Evolutionary conservation across 2,888 invertebrate species (phyloP).

Genomic region (Brachycybe producta): DNA sequence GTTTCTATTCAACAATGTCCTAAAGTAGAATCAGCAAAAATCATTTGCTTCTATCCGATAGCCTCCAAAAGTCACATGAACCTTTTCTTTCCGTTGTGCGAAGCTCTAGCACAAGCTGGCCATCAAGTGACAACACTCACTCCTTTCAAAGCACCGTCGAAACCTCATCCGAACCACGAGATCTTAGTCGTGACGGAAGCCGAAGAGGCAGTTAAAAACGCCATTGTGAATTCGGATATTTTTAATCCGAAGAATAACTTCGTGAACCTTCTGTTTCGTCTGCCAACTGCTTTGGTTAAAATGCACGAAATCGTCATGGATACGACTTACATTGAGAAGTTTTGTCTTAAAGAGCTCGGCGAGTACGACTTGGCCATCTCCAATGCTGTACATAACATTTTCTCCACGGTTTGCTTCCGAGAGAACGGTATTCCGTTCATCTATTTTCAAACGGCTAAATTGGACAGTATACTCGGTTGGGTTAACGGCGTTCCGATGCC

Average conservation of each 20-base stretch:
- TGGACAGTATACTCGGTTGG: neutral
- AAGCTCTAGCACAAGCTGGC: neutral
- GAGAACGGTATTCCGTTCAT: neutral
- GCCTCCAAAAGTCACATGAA: slow-evolving; percentile 1
- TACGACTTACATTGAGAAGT: neutral
- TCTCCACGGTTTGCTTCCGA: too few species aligned
- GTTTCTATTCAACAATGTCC: too few species aligned
- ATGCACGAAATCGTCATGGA: neutral
- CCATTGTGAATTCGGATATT: too few species aligned
- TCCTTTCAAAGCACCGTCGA: neutral
- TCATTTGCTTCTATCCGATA: slow-evolving; percentile 1
- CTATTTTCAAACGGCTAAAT: neutral
- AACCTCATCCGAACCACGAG: neutral
- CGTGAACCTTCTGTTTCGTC: too few species aligned
- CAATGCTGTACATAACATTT: neutral
- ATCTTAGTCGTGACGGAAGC: neutral
- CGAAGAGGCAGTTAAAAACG: neutral
- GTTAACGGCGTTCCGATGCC: neutral
- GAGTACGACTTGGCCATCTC: slow-evolving; percentile 2
- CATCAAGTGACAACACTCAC: slow-evolving; percentile 1
- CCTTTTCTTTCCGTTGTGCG: neutral
- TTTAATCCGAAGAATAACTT: neutral
- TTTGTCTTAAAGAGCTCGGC: neutral
- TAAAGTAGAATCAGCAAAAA: too few species aligned
- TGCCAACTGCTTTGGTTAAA: neutral